Percentiles rank a stretch among this genome's conserved stretches.
Conservation (phyloP, 2,113 vertebrate genomes). For the Pelecanus crispus region DNA sequence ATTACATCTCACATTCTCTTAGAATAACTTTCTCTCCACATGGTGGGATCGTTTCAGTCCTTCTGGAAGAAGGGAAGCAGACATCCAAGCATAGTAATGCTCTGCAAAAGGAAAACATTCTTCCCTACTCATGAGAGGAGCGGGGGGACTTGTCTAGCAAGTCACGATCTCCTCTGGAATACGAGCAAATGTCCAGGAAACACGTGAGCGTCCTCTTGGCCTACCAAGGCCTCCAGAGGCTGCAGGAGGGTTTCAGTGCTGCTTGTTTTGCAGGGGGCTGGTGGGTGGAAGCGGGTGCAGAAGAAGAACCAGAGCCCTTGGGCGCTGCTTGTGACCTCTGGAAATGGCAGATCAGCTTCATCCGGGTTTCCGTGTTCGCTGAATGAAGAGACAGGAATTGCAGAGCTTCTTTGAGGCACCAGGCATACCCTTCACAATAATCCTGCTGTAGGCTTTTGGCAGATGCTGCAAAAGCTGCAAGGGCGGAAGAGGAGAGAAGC, state of each 20-base stretch:
- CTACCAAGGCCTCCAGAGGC: slow-evolving; percentile 76
- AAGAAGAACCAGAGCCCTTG: neutral
- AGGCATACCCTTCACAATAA: slow-evolving; percentile 70
- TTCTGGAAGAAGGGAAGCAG: neutral
- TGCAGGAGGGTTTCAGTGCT: neutral
- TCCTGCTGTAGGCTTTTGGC: slow-evolving; percentile 49
- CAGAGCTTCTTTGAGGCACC: slow-evolving; percentile 73
- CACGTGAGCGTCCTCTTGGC: rapidly evolving
- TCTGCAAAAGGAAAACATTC: slow-evolving; percentile 6
- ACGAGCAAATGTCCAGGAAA: neutral
- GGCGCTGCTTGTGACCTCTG: slow-evolving; percentile 31
- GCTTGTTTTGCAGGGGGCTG: neutral
- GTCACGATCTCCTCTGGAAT: slow-evolving; percentile 17
- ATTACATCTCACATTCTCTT: slow-evolving; percentile 18
- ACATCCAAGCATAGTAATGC: neutral
- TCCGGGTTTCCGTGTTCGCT: slow-evolving; percentile 32
- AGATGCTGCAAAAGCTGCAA: slow-evolving; percentile 10
- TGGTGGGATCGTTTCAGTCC: neutral
- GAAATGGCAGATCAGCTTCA: slow-evolving; percentile 67
- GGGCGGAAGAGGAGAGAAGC: neutral
- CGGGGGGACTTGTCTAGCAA: neutral
- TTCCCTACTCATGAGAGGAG: slow-evolving; percentile 43
- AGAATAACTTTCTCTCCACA: slow-evolving; percentile 37
- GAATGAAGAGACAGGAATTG: slow-evolving; percentile 69
- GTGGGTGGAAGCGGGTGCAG: neutral